phyloP scores from a whole-genome alignment of 2,888 invertebrate species.

The Ochlodes sylvanus region DNA sequence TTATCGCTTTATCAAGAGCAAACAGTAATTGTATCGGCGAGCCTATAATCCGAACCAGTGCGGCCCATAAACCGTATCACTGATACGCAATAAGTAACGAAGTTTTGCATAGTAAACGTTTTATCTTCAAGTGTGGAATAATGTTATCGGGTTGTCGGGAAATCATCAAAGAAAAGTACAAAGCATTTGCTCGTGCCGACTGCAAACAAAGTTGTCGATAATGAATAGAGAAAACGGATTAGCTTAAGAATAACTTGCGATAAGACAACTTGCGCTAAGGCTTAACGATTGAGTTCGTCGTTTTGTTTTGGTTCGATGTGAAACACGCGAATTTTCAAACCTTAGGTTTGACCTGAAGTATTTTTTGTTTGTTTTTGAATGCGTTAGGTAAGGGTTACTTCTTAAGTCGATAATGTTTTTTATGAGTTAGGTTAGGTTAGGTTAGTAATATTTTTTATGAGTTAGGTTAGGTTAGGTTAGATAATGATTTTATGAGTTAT shows the following conservation, averaged over 20 bases:
- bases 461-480: no score
- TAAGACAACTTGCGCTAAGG: constrained; percentile 1
- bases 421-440: no score
- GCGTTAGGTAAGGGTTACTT: neutral
- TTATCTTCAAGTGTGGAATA: constrained; percentile 46
- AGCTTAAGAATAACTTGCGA: constrained; percentile 27
- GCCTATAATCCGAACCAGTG: constrained; percentile 19
- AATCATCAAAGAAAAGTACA: constrained; percentile 53
- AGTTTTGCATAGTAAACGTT: constrained; percentile 25
- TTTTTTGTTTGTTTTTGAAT: neutral
- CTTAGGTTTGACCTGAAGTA: neutral
- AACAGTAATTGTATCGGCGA: constrained; percentile 19
- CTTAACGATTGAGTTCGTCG: constrained; percentile 10
- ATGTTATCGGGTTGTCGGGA: constrained; percentile 55
- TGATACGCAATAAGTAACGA: constrained; percentile 31
- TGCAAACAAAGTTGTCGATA: constrained; percentile 52
- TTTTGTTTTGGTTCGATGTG: constrained; percentile 11
- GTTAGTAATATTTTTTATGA: no score
- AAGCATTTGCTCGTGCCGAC: constrained; percentile 47
- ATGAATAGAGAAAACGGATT: constrained; percentile 41
- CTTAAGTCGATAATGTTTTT: no score
- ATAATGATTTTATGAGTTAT: no score
- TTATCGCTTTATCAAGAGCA: constrained; percentile 4
- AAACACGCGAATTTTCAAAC: constrained; percentile 5
- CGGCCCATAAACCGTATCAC: constrained; percentile 23